These are phyloP conservation scores for Menidia beryllina DNA, from an alignment of 2,113 vertebrate genomes.

Conservation along the genomic window DNA sequence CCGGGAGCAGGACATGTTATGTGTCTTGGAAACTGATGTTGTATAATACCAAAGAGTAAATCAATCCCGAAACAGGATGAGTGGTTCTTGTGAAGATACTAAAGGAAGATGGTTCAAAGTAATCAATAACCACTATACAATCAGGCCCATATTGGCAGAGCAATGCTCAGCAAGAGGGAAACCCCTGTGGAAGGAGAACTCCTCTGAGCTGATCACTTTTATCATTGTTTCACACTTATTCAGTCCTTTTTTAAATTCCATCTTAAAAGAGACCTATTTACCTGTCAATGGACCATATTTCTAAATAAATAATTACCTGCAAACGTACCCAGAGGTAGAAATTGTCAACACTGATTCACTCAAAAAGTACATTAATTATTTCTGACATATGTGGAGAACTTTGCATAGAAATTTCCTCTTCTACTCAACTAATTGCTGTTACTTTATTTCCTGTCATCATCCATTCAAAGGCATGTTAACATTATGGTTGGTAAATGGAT, in stretches of 20 bases:
- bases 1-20: background rate
- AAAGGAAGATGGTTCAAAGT: conserved; percentile 5
- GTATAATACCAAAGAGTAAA: conserved; percentile 11
- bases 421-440: background rate
- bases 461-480: background rate
- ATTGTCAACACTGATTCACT: background rate
- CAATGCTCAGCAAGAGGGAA: background rate
- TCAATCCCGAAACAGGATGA: conserved; percentile 12
- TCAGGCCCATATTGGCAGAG: background rate
- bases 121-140: conserved; percentile 10
- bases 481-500: background rate
- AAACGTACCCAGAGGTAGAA: background rate
- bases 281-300: too few species aligned
- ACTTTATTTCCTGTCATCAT: background rate
- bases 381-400: background rate
- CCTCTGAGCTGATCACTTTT: too few species aligned
- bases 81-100: background rate
- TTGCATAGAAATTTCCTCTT: background rate
- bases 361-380: fast-evolving
- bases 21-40: background rate
- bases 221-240: too few species aligned
- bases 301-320: too few species aligned
- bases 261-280: too few species aligned
- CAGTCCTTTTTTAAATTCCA: too few species aligned
- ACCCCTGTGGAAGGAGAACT: too few species aligned